These are phyloP conservation scores for Acromyrmex heyeri DNA, from an alignment of 1,140 invertebrate genomes.

Conservation along the genomic window DNA sequence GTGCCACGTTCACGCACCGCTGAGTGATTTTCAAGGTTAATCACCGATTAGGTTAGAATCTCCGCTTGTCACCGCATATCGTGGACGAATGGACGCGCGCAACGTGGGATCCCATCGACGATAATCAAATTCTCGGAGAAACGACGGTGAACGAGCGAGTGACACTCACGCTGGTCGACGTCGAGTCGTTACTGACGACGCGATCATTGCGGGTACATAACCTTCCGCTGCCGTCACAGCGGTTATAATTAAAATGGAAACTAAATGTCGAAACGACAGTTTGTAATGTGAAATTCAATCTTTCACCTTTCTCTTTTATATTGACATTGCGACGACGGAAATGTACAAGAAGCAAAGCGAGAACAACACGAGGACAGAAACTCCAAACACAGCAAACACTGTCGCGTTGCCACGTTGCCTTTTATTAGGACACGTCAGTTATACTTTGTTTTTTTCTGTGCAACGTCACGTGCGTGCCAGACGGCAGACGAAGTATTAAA, in stretches of 20 bases:
- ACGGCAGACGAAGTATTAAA: too few relatives aligned
- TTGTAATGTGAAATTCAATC: neutral
- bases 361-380: too few relatives aligned
- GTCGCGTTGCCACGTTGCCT: slow-evolving; percentile 75
- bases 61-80: slow-evolving; percentile 36
- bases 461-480: slow-evolving; percentile 58
- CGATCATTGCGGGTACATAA: slow-evolving; percentile 32
- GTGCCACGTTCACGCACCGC: slow-evolving; percentile 6
- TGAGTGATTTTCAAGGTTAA: slow-evolving; percentile 46
- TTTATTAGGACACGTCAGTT: slow-evolving; percentile 78
- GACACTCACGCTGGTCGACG: neutral
- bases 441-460: slow-evolving; percentile 47
- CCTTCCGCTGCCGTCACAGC: neutral
- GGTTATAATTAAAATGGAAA: neutral
- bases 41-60: slow-evolving; percentile 1
- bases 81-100: neutral
- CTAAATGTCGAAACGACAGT: neutral
- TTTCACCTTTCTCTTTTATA: neutral
- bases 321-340: neutral
- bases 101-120: too few relatives aligned
- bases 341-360: neutral
- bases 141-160: neutral
- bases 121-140: too few relatives aligned
- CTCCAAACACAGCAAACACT: neutral
- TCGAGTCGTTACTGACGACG: neutral